Evolutionary conservation across 2,888 invertebrate genomes (phyloP).

Genomic region (Acronicta alni): DNA sequence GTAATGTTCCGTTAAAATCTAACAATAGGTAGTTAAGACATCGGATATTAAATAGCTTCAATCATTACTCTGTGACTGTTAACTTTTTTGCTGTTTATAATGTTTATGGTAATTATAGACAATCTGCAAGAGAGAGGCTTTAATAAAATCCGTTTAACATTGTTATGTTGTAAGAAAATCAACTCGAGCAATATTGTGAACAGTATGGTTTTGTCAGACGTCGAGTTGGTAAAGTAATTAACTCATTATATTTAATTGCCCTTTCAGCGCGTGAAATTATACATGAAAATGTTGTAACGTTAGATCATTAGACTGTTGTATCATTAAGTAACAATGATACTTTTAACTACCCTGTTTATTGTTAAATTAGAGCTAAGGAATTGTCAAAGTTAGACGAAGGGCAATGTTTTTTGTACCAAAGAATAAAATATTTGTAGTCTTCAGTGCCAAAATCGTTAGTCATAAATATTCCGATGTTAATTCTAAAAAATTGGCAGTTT

Average conservation of each 20-base stretch:
- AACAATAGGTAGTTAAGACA: conserved; percentile 42
- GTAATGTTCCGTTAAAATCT: conserved; percentile 42
- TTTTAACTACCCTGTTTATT: conserved; percentile 3
- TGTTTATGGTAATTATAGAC: conserved; percentile 3
- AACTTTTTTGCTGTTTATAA: conserved; percentile 10
- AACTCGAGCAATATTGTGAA: conserved; percentile 6
- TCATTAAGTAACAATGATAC: conserved; percentile 23
- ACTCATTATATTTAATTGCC: conserved; percentile 40
- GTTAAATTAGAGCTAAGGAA: conserved; percentile 6
- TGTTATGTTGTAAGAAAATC: conserved; percentile 1
- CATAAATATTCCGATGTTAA: conserved; percentile 20
- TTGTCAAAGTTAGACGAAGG: conserved; percentile 23
- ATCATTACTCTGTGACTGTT: conserved; percentile 26
- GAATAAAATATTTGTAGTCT: conserved; percentile 20
- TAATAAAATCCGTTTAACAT: not conserved
- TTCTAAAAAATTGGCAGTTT: not conserved
- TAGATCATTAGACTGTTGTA: conserved; percentile 17
- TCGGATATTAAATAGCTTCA: conserved; percentile 37
- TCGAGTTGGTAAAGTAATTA: conserved; percentile 47
- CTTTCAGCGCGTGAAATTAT: conserved; percentile 19
- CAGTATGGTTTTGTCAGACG: conserved; percentile 23
- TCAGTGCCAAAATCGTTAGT: conserved; percentile 31
- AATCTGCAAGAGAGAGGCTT: not conserved
- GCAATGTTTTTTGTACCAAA: conserved; percentile 18
- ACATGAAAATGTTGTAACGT: conserved; percentile 22